These are phyloP conservation scores for Melanotaenia duboulayi DNA, from an alignment of 2,113 vertebrate species.

Conservation along the genomic window DNA sequence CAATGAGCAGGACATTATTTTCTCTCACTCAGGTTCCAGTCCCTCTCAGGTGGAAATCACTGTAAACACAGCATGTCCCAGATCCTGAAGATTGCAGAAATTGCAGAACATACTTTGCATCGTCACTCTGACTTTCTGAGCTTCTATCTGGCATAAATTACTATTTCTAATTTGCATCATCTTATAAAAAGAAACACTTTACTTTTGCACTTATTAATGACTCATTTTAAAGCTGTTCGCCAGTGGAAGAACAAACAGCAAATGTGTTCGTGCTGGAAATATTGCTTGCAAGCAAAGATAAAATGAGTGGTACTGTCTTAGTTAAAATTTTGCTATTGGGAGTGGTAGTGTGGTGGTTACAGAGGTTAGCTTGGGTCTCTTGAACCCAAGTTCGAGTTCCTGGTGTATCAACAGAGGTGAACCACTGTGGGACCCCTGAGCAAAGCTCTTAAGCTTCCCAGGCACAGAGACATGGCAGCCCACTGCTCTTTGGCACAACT, in stretches of 20 bases:
- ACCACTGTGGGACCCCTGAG: too few relatives aligned
- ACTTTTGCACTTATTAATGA: not conserved
- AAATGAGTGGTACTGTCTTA: not conserved
- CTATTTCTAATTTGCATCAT: not conserved
- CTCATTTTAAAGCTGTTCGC: constrained; percentile 1
- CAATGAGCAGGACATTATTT: constrained; percentile 70
- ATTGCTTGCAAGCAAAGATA: constrained; percentile 8
- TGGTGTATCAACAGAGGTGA: too few relatives aligned
- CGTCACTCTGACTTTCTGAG: constrained; percentile 31
- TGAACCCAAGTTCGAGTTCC: too few relatives aligned
- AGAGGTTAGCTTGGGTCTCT: too few relatives aligned
- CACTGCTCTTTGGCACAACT: too few relatives aligned
- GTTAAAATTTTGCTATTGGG: not conserved
- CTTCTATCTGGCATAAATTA: constrained; percentile 6
- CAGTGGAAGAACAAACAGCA: not conserved
- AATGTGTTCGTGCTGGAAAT: not conserved
- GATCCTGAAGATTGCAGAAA: constrained; percentile 63
- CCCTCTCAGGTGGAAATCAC: constrained; percentile 68
- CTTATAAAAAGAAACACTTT: not conserved
- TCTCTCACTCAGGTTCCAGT: constrained; percentile 59
- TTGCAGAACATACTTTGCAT: constrained; percentile 53
- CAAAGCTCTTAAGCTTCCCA: too few relatives aligned
- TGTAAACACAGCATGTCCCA: constrained; percentile 61
- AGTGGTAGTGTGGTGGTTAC: too few relatives aligned
- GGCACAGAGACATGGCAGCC: too few relatives aligned